Percentiles rank a stretch among this genome's conserved stretches.
Conservation (phyloP, 2,113 vertebrate genomes). For the Odontophorus gujanensis region DNA sequence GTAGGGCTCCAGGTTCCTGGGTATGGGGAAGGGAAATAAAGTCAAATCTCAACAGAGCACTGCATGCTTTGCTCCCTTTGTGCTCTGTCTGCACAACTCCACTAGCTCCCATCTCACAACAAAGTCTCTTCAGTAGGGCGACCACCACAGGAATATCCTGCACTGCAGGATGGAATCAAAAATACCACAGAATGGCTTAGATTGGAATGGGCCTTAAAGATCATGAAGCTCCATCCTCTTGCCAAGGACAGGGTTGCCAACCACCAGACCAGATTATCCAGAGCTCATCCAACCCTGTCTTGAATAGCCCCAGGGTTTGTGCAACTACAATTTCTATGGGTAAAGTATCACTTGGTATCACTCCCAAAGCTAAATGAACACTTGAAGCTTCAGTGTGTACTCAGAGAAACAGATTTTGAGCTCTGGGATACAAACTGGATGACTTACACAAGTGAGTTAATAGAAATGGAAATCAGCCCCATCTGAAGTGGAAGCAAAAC, state of each 20-base stretch:
- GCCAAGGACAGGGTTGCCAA: too few relatives aligned
- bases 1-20: not conserved
- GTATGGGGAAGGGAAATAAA: not conserved
- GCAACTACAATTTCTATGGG: too few relatives aligned
- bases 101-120: accelerated
- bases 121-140: not conserved
- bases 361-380: not conserved
- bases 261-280: too few relatives aligned
- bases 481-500: slow-evolving; percentile 28
- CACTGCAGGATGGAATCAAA: not conserved
- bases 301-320: too few relatives aligned
- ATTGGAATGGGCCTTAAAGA: too few relatives aligned
- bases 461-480: slow-evolving; percentile 27
- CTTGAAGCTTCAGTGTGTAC: not conserved
- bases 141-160: accelerated
- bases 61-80: not conserved
- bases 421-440: not conserved
- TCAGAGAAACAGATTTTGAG: not conserved
- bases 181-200: not conserved
- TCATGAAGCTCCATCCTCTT: too few relatives aligned
- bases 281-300: too few relatives aligned
- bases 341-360: not conserved
- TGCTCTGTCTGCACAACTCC: not conserved
- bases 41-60: not conserved
- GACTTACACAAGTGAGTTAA: not conserved